Evolutionary conservation across 2,113 vertebrate genomes (phyloP).

Genomic region (Felis chaus): DNA sequence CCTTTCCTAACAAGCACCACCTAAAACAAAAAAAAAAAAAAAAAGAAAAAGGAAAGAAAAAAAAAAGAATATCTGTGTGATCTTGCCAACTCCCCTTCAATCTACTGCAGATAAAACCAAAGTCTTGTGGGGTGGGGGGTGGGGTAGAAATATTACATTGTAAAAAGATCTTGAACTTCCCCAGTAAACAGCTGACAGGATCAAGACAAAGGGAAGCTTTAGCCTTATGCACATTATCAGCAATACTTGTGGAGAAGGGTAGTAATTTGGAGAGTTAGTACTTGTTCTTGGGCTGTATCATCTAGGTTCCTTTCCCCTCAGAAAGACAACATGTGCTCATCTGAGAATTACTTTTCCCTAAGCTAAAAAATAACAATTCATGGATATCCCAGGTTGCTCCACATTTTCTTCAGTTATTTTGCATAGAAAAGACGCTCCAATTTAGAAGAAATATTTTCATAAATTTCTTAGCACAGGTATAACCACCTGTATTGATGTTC

Average conservation of each 20-base stretch:
- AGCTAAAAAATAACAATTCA: background rate
- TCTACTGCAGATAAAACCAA: constrained; percentile 26
- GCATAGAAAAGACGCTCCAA: background rate
- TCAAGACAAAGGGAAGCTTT: background rate
- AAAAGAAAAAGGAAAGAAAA: background rate
- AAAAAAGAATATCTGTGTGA: background rate
- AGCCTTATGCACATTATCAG: background rate
- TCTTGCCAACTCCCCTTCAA: background rate
- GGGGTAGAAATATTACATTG: background rate
- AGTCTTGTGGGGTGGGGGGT: background rate
- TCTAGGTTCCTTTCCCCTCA: background rate
- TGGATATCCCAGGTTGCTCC: background rate
- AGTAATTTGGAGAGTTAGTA: background rate
- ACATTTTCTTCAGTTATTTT: background rate
- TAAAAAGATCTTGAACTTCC: background rate
- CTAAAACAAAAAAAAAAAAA: background rate
- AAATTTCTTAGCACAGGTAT: background rate
- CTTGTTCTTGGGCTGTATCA: background rate
- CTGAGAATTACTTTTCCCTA: background rate
- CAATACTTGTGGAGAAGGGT: background rate
- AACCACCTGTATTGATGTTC: background rate
- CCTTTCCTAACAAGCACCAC: background rate
- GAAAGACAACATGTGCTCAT: background rate
- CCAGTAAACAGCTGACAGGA: background rate
- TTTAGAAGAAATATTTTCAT: constrained; percentile 30